These are phyloP conservation scores for Orthosia gracilis DNA, from an alignment of 2,888 invertebrate species.

Conservation along the genomic window DNA sequence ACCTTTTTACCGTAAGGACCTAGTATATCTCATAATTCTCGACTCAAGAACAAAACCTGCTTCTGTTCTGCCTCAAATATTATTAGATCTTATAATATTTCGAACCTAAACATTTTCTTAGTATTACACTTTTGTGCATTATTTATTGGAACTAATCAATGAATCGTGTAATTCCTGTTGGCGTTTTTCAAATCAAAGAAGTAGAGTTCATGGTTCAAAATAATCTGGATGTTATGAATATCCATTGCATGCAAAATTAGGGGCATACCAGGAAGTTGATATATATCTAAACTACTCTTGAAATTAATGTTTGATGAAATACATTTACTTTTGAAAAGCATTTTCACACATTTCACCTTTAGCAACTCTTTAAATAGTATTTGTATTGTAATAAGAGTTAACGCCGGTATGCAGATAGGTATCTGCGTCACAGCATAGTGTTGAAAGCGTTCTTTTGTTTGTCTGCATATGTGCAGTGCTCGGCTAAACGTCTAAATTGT, in stretches of 20 bases:
- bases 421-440: constrained; percentile 62
- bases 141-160: background rate
- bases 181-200: background rate
- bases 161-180: background rate
- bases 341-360: constrained; percentile 27
- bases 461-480: constrained; percentile 65
- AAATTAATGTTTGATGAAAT: background rate
- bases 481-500: constrained; percentile 71
- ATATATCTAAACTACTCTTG: background rate
- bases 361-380: constrained; percentile 28
- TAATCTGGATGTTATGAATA: background rate
- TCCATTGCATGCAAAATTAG: background rate
- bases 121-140: background rate
- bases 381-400: constrained; percentile 25
- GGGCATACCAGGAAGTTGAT: background rate
- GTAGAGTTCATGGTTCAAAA: background rate
- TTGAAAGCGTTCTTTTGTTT: constrained; percentile 71
- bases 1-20: too few relatives aligned
- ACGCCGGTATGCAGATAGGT: constrained; percentile 55
- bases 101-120: background rate
- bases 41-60: background rate
- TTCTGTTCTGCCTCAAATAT: too few relatives aligned
- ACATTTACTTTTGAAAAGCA: background rate
- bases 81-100: too few relatives aligned
- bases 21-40: too few relatives aligned